Evolutionary conservation across 2,888 invertebrate genomes (phyloP), one percentile per base, ranked within the genome.

Genomic region (Polylopha cassiicola): DNA sequence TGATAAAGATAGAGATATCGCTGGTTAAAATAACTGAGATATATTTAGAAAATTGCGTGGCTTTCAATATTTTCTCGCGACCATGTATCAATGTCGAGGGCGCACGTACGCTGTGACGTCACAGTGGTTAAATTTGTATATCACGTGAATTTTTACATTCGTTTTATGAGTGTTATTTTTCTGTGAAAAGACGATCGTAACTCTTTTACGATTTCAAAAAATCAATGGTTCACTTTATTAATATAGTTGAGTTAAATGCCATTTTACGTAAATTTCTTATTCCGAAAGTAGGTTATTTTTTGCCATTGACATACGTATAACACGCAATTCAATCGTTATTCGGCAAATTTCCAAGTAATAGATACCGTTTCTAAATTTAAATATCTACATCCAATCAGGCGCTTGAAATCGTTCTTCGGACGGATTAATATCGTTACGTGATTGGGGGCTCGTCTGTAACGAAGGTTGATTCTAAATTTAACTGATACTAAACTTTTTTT

Each of bases 371-470:
- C 46, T 46, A 39, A 44, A 37, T 38, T 44, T 34, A 41, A 43
- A 47, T 26, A 15, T 44, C n/a, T n/a, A n/a, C 26, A 17, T 20
- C 65, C 63, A 66, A 62, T 60, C 24, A 42, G 34, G 47, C 39
- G 37, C 30, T 28, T 11, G 15, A 30, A 41, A 58, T 61, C 49
- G 43, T 55, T 48, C 48, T 54, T 45, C 44, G 48, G 58, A 59
- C 54, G 53, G 51, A 18, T 59, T 53, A 49, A 58, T 50, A 18
- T 10, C 24, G 46, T 55, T 63, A 66, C 61, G 58, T 67, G 65
- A 39, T 56, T 58, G 61, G 70, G 68, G 73, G 75, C 71, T 70
- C 57, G 74, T 46, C 69, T 44, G 37, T 17, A 16, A 28, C 30
- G 41, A 50, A 46, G 44, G 33, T 23, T 28, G 38, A 34, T 48